These are phyloP conservation scores for Biston stratarius DNA, from an alignment of 2,888 invertebrate genomes.

Conservation along the genomic window DNA sequence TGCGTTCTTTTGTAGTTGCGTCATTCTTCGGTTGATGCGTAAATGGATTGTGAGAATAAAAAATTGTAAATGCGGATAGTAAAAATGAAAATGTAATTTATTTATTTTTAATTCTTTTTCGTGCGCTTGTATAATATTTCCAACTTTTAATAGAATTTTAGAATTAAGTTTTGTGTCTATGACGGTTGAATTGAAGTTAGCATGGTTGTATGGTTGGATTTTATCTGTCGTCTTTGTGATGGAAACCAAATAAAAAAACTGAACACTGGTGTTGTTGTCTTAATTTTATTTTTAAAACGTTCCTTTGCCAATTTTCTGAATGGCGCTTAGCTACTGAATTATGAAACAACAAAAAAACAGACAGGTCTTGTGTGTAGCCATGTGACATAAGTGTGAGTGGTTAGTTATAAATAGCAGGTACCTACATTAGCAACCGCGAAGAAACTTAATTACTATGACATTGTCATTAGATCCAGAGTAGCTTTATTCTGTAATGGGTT, in stretches of 20 bases:
- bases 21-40: slow-evolving; percentile 18
- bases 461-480: too few species aligned
- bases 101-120: slow-evolving; percentile 56
- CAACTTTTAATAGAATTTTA: slow-evolving; percentile 48
- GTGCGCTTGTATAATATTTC: slow-evolving; percentile 44
- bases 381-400: neutral
- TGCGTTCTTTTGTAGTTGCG: slow-evolving; percentile 36
- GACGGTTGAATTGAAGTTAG: slow-evolving; percentile 43
- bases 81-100: slow-evolving; percentile 66
- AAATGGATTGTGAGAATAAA: slow-evolving; percentile 46
- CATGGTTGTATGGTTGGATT: slow-evolving; percentile 47
- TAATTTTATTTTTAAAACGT: slow-evolving; percentile 41
- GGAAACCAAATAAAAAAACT: slow-evolving; percentile 76
- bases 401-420: neutral
- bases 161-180: slow-evolving; percentile 51
- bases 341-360: neutral
- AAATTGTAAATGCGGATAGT: slow-evolving; percentile 59
- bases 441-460: too few species aligned
- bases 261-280: slow-evolving; percentile 47
- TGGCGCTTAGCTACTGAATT: slow-evolving; percentile 5
- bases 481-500: too few species aligned
- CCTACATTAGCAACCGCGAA: too few species aligned
- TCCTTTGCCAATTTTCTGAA: slow-evolving; percentile 20
- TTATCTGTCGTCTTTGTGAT: slow-evolving; percentile 64
- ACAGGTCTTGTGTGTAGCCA: neutral